Base-by-base conservation (phyloP, 2,888 invertebrate genomes). In the Altica lythri region DNA sequence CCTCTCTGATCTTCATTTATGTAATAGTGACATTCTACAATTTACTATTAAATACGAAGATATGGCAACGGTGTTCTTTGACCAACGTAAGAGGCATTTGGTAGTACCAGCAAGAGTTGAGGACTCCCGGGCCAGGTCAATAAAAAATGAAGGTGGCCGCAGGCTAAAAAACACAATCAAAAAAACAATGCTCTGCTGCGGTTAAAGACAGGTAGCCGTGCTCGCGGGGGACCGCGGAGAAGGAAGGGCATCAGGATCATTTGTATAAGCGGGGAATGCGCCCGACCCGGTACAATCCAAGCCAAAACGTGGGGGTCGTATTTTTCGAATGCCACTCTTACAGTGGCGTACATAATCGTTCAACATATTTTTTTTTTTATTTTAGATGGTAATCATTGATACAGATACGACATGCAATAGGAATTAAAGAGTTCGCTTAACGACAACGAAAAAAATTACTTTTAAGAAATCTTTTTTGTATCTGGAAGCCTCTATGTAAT, bases 181-280 rank as follows among this genome's bases (percentile, higher is more conserved):
- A 72, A 75, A 75, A 75, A 74, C 74, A 73, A 73, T 72, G 69
- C 73, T 69, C 66, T 68, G 70, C 68, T 67, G 71, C 71, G 72
- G 64, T 64, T 63, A 66, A 66, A 77, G 76, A 77, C 76, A 75
- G 77, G 77, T 76, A 77, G 77, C 76, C 68, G 73, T 66, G 66
- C 63, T 65, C 35, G 64, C 65, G 64, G 66, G 59, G 65, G 59
- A 64, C 63, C 65, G 68, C 68, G 69, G 60, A 65, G 67, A 66
- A 58, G 64, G 70, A 70, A 70, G 72, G 72, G 68, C 68, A 72
- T 70, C 66, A 72, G 75, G 75, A 76, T 78, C 77, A 78, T 75
- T 75, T 76, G 76, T 77, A 77, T 78, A 76, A 75, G 72, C 69
- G 75, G 75, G 76, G 77, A 75, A 76, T 77, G 76, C 74, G 76